These are phyloP conservation scores for Calliopsis andreniformis DNA, from an alignment of 1,140 invertebrate species.

Conservation along the genomic window DNA sequence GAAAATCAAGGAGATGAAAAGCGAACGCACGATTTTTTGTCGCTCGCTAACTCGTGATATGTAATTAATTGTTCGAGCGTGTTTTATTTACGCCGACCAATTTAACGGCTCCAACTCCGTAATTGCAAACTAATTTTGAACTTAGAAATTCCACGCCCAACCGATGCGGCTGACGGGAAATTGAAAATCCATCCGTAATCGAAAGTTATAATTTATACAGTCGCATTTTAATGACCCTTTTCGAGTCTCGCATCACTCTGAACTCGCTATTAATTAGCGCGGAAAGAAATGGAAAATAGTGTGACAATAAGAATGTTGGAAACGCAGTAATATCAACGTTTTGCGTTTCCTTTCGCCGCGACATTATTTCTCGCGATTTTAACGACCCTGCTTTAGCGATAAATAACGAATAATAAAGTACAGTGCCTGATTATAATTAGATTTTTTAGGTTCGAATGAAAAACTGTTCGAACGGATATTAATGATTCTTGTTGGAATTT, in stretches of 20 bases:
- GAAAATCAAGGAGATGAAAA: no score
- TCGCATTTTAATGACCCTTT: slow-evolving; percentile 21
- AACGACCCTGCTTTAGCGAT: no score
- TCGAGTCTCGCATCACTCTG: not conserved
- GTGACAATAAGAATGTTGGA: not conserved
- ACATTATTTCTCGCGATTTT: not conserved
- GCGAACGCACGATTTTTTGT: no score
- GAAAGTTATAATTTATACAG: slow-evolving; percentile 25
- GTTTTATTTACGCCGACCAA: not conserved
- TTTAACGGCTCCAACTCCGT: not conserved
- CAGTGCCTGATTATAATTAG: no score
- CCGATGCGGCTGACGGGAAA: not conserved
- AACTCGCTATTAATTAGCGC: slow-evolving; percentile 19
- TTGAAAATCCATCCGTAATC: slow-evolving; percentile 26
- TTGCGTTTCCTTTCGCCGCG: not conserved
- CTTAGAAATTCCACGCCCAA: not conserved
- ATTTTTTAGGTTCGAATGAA: no score
- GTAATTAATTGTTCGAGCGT: not conserved
- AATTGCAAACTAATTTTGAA: slow-evolving; percentile 19
- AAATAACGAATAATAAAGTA: not conserved
- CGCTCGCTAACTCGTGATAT: not conserved
- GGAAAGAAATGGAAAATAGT: not conserved
- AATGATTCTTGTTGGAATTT: no score
- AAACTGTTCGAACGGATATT: no score
- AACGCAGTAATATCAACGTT: not conserved